Base-by-base conservation (phyloP, 1,140 invertebrate species). In the Drosophila punjabiensis region DNA sequence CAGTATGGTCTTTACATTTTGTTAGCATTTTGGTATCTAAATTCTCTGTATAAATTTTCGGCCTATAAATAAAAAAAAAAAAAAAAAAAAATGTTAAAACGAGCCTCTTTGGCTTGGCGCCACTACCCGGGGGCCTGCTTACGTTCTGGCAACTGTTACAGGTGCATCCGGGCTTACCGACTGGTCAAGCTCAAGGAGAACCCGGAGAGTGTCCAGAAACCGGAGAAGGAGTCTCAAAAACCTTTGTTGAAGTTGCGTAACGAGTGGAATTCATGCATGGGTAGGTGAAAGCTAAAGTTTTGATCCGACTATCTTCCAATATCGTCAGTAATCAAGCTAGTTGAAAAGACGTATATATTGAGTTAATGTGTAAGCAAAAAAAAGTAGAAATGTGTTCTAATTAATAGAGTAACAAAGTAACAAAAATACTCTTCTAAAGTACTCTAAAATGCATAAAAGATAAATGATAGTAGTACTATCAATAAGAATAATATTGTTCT, bases 1-100 rank as follows among this genome's bases (percentile, higher is more conserved):
- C n/a, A 13, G 30, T n/a, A 35, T n/a, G 28, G 32, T 69, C 7
- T 50, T 33, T 41, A 16, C 35, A 59, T 37, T 61, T 52, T 41
- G 13, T 35, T 59, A 41, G 24, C 16, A 35, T 67, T 50, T 37
- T 32, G 11, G 39, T 1, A 4, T 20, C 11, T 32, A 71, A 71
- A 71, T 71, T 71, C 13, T 41, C 33, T 28, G 68, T 74, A 3
- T 62, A 4, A 3, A 74, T 13, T 74, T 73, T 74, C 18, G 55
- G 45, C 5, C 50, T 28, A 6, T 1, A 73, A 43, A 52, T 37
- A 30, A 0, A 9, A 43, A 14, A 4, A 16, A n/a, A n/a, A 20
- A 35, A 41, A 20, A 35, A 37, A 45, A 16, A 62, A 24, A 18
- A 74, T 74, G 70, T 61, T 73, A 16, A 61, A 62, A 61, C 11